These are phyloP conservation scores for Calcarius lapponicus DNA, from an alignment of 2,797 vertebrate genomes.

Conservation along the genomic window DNA sequence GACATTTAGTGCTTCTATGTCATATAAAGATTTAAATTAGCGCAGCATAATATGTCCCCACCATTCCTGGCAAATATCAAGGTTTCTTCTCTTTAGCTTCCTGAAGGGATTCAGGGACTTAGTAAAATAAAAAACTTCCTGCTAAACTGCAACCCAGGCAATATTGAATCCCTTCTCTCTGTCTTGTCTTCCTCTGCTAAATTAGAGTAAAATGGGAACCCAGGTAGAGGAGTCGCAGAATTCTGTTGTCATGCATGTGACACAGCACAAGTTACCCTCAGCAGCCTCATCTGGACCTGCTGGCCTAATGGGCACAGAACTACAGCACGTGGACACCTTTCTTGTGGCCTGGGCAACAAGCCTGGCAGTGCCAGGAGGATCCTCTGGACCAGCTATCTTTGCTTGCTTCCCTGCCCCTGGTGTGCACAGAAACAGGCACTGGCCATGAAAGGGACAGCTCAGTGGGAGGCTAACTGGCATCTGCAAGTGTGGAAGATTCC, in stretches of 20 bases:
- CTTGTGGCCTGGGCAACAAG: background rate
- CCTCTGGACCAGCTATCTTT: background rate
- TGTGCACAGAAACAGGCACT: background rate
- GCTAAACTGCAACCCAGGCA: background rate
- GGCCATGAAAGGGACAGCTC: accelerated
- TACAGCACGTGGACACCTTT: accelerated
- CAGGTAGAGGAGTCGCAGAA: background rate
- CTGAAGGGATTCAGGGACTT: background rate
- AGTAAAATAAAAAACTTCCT: background rate
- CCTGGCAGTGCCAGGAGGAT: background rate
- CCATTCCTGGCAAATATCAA: background rate
- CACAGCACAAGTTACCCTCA: background rate
- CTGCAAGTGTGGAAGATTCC: background rate
- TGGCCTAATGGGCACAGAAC: background rate
- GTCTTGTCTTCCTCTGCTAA: background rate
- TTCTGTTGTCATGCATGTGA: background rate
- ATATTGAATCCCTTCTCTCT: background rate
- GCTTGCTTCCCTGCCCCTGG: background rate
- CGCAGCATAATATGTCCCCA: background rate
- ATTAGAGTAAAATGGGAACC: background rate
- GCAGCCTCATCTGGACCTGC: background rate
- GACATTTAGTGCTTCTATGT: background rate
- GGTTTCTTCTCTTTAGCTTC: background rate
- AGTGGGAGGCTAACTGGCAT: background rate
- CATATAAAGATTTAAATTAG: background rate